Evolutionary conservation across 2,888 invertebrate genomes (phyloP).

Genomic region (Chaetogeoica ovagalla): DNA sequence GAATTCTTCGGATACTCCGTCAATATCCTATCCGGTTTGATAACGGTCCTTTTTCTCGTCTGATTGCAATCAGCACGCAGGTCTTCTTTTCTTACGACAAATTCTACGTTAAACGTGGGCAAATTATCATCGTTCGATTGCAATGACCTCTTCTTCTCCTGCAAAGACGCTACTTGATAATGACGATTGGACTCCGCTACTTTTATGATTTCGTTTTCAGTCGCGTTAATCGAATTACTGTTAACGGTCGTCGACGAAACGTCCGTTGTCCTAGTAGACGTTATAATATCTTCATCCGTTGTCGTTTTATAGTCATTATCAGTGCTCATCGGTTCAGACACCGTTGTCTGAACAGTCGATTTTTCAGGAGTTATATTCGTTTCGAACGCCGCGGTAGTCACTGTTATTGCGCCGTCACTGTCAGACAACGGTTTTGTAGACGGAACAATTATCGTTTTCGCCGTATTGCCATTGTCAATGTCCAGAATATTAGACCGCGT

Average conservation of each 20-base stretch:
- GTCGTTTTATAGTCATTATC: neutral
- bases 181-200: conserved; percentile 38
- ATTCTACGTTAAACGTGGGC: conserved; percentile 40
- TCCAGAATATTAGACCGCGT: conserved; percentile 1
- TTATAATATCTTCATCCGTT: neutral
- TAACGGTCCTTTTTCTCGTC: conserved; percentile 20
- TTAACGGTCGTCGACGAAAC: neutral
- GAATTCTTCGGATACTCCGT: conserved; percentile 34
- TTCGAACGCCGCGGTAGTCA: neutral
- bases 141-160: conserved; percentile 20
- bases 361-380: neutral
- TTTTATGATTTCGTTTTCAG: conserved; percentile 39
- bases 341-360: neutral
- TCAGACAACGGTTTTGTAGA: neutral
- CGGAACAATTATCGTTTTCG: neutral
- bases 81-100: conserved; percentile 41
- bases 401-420: neutral
- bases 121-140: conserved; percentile 31
- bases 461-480: neutral
- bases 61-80: neutral
- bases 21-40: conserved; percentile 38
- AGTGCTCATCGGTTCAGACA: neutral
- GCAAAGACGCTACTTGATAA: conserved; percentile 21
- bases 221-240: neutral
- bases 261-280: neutral